Percentiles rank a stretch among this genome's conserved stretches.
These are phyloP conservation scores for Cryptophagus acutangulus DNA, from an alignment of 2,888 invertebrate species.

Conservation along the genomic window DNA sequence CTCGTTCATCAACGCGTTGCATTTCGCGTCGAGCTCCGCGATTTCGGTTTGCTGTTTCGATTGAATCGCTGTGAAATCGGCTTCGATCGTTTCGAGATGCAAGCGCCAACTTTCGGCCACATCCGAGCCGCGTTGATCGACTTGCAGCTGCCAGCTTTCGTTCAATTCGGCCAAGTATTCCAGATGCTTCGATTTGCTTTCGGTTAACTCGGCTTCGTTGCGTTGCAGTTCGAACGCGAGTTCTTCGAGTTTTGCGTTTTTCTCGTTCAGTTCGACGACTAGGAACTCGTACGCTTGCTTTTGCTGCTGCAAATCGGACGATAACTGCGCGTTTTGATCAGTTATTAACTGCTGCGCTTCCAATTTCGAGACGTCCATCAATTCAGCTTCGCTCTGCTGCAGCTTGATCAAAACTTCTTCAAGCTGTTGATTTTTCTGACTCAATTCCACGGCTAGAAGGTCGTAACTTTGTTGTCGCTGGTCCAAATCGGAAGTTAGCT, in stretches of 20 bases:
- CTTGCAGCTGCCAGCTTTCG: constrained; percentile 48
- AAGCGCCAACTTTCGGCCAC: constrained; percentile 67
- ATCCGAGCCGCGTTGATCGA: constrained; percentile 63
- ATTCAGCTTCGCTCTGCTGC: no score
- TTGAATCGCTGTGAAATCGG: constrained; percentile 51
- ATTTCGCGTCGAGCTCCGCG: constrained; percentile 48
- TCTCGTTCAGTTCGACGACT: constrained; percentile 7
- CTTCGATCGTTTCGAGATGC: constrained; percentile 60
- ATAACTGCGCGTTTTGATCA: no score
- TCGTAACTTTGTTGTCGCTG: no score
- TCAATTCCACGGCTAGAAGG: no score
- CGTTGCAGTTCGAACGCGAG: constrained; percentile 11
- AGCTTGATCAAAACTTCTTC: no score
- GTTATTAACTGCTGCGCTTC: no score
- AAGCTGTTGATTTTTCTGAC: no score
- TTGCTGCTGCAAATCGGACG: no score
- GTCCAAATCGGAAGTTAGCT: no score
- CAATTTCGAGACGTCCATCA: no score
- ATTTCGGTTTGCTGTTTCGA: constrained; percentile 46
- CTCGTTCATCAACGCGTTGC: constrained; percentile 42
- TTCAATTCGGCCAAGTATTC: constrained; percentile 29
- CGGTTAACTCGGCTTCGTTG: constrained; percentile 37
- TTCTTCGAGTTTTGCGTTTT: constrained; percentile 10
- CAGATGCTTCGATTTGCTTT: no score
- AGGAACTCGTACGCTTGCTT: no score